Evolutionary conservation across 2,888 invertebrate species (phyloP), one percentile per base, ranked within the genome.

Genomic region (Drosophila longiperda): DNA sequence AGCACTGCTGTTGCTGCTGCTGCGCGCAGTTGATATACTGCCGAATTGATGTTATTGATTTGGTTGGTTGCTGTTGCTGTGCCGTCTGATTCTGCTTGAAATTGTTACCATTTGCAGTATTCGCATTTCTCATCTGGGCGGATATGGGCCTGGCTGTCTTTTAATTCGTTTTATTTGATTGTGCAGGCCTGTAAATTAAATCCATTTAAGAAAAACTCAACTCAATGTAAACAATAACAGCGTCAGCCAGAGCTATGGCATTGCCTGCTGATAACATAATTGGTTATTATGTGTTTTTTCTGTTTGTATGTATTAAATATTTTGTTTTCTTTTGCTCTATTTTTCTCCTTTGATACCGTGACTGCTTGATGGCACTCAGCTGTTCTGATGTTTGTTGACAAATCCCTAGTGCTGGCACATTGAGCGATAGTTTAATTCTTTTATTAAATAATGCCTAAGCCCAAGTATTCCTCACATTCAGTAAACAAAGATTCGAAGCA

Each of bases 61-160:
- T 45, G 65, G 52, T 55, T 71, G 78, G 68, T 69, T 73, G 67
- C 45, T 23, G 45, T 72, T 78, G 78, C 61, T 76, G 66, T 52
- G 55, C 42, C 34, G 58, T 62, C 58, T 78, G 75, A 72, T 81
- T 80, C 61, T 79, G 73, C 45, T 75, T 75, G 45, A 69, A 66
- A 65, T 79, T 75, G 62, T 72, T 73, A 84, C 66, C 78, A 86
- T 84, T 79, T 77, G 78, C 77, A 75, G 75, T 75, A 87, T 87
- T 82, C 63, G 83, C 85, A 89, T 88, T 64, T 90, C 89, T 86
- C 91, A 90, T 88, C 87, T 87, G 83, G 76, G 59, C 57, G 48
- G 42, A 38, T 40, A 48, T 54, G 50, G 29, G 66, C 15, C 20
- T 42, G 52, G 40, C 50, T 38, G 20, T 60, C 17, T 55, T 38